Evolutionary conservation across 2,888 invertebrate species (phyloP).

Genomic region (Zygaena filipendulae): DNA sequence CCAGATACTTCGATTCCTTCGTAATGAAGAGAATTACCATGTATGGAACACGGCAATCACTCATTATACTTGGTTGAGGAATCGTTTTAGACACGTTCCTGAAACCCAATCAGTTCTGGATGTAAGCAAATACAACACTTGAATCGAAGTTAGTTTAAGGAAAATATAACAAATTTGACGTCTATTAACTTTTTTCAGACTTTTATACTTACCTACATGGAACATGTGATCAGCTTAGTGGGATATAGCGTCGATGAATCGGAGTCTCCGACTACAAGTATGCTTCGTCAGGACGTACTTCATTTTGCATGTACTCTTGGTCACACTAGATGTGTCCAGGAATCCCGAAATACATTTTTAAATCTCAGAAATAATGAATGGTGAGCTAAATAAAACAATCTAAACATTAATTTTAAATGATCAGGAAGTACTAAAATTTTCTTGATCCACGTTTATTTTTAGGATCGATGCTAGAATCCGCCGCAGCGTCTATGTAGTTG

Average conservation of each 20-base stretch:
- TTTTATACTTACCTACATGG: constrained; percentile 34
- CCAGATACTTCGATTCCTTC: constrained; percentile 43
- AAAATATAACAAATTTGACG: constrained; percentile 1
- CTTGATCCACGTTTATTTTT: too few relatives aligned
- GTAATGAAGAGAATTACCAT: constrained; percentile 41
- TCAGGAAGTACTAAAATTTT: too few relatives aligned
- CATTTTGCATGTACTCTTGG: constrained; percentile 74
- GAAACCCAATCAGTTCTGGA: constrained; percentile 39
- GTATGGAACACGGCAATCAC: constrained; percentile 54
- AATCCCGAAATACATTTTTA: constrained; percentile 34
- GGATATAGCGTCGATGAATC: constrained; percentile 28
- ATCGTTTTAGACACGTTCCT: constrained; percentile 42
- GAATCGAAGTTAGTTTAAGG: not conserved
- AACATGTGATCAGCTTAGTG: constrained; percentile 34
- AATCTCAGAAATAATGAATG: constrained; percentile 25
- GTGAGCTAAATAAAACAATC: too few relatives aligned
- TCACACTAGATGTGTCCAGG: constrained; percentile 60
- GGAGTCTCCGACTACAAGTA: constrained; percentile 38
- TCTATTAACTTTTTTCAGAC: constrained; percentile 25
- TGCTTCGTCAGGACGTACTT: constrained; percentile 63
- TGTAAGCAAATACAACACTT: constrained; percentile 33
- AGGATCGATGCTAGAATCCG: constrained; percentile 70
- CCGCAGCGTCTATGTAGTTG: constrained; percentile 70
- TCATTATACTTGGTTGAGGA: constrained; percentile 46
- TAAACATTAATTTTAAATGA: too few relatives aligned